These are phyloP conservation scores for Delia radicum DNA, from an alignment of 1,140 invertebrate species.

Conservation along the genomic window DNA sequence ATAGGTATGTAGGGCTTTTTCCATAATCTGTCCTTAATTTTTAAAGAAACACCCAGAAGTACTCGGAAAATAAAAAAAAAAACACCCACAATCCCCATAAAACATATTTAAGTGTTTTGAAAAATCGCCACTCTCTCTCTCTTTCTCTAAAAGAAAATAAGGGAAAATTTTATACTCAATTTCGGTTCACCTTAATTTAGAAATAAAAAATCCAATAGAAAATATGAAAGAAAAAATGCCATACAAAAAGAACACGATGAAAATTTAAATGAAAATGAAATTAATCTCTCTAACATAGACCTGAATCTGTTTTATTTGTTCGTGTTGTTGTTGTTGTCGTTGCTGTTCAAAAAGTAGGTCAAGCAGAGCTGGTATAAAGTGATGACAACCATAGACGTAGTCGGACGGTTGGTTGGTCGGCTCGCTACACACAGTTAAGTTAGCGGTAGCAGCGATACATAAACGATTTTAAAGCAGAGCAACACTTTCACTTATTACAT, in stretches of 20 bases:
- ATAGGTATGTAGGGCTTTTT: background rate
- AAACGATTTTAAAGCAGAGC: constrained; percentile 10
- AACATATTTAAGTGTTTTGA: background rate
- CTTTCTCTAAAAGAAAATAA: background rate
- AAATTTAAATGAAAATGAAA: constrained; percentile 49
- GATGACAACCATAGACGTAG: constrained; percentile 23
- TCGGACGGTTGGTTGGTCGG: too few species aligned
- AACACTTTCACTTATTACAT: constrained; percentile 57
- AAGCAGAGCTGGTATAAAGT: constrained; percentile 30
- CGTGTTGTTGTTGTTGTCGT: background rate
- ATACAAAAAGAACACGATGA: background rate
- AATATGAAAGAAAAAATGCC: background rate
- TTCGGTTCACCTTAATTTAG: background rate
- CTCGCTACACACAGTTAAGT: too few species aligned
- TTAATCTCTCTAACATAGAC: constrained; percentile 57
- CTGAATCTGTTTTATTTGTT: constrained; percentile 41
- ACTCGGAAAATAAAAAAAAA: background rate
- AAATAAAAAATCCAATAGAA: background rate
- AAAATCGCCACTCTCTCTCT: background rate
- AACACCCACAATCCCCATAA: background rate
- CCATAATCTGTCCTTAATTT: background rate
- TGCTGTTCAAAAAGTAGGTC: constrained; percentile 49
- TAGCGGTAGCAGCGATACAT: too few species aligned
- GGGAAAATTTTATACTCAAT: background rate
- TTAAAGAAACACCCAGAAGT: background rate